A percentile compares a stretch with the other conserved stretches of the same genome.
Evolutionary conservation across 2,113 vertebrate genomes (phyloP).

Genomic region (Pseudolaguvia tuberculata): DNA sequence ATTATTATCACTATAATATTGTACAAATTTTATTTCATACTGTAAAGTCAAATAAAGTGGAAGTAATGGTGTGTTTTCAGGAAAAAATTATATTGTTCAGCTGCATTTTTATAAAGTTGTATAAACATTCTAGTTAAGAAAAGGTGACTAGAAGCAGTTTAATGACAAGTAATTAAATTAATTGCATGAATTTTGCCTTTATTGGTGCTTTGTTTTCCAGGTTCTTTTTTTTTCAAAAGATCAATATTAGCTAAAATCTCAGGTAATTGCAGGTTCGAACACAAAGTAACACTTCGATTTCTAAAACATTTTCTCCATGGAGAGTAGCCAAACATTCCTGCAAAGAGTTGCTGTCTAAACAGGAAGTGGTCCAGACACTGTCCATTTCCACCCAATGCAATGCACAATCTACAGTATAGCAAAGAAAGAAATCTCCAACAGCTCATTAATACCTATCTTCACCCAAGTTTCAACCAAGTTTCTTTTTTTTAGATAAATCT

Average conservation of each 20-base stretch:
- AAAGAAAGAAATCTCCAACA: constrained; percentile 25
- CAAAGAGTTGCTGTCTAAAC: constrained; percentile 42
- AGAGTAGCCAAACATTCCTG: constrained; percentile 37
- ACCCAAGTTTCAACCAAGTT: constrained; percentile 9
- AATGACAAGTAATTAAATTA: constrained; percentile 51
- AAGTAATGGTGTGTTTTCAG: no score
- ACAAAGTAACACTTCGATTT: constrained; percentile 41
- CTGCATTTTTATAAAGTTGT: constrained; percentile 13
- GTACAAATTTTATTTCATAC: background rate
- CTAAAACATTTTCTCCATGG: constrained; percentile 36
- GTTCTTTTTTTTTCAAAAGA: constrained; percentile 42
- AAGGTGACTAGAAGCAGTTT: constrained; percentile 42
- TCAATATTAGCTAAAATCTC: constrained; percentile 51
- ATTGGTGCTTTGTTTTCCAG: constrained; percentile 41
- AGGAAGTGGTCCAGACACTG: constrained; percentile 44
- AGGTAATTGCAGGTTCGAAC: constrained; percentile 44
- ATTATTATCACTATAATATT: background rate
- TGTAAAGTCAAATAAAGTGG: no score
- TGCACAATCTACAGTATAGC: constrained; percentile 4
- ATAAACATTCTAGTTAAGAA: constrained; percentile 43
- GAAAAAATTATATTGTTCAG: constrained; percentile 24
- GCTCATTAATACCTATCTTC: constrained; percentile 22
- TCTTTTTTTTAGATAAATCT: constrained; percentile 30
- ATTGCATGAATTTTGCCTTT: constrained; percentile 49
- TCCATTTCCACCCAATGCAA: constrained; percentile 25